Base-by-base conservation (phyloP, 2,797 vertebrate genomes). In the Poecilia velifera region DNA sequence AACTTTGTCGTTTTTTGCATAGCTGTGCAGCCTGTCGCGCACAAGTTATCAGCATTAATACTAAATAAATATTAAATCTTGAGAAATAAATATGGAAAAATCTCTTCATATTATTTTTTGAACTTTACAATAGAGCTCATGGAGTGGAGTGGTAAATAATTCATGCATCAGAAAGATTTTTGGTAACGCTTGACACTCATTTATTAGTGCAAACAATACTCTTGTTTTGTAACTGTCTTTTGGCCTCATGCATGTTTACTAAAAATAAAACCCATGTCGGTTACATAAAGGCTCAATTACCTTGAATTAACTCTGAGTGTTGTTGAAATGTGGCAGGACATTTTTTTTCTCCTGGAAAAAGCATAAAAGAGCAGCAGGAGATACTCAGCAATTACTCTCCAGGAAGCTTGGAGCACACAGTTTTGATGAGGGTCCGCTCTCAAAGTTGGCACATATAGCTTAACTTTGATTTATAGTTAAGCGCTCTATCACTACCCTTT, bases 261-360 rank as follows among this genome's bases (percentile, higher is more conserved):
- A 59, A 46, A 76, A 68, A 31, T 1, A 72, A 18, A 0, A 45
- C 16, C 20, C 1, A 36, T 13, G 5, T 64, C 46, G 72, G 81
- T 87, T 76, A 79, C 73, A 77, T 85, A 76, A 80, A 43, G 25
- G 59, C 46, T 74, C 77, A 55, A 41, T 83, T 82, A 77, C 46
- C 62, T 70, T 43, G 20, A 39, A 86, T 90, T 84, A 82, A 77
- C 46, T 28, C 36, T 28, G 18, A 77, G 41, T 53, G 59, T 47
- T 62, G 70, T 66, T 85, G 74, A 43, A 36, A 45, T 43, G 53
- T 72, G 51, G 5, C 74, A 53, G 78, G 73, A 45, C 22, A 22
- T 80, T 80, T 2, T 82, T 82, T 64, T 62, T 80, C 47, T 51
- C 74, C 59, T 36, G 74, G 39, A 53, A 78, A 80, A 84, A 83